Evolutionary conservation across 2,888 invertebrate species (phyloP).

Genomic region (Coelinius sp.): DNA sequence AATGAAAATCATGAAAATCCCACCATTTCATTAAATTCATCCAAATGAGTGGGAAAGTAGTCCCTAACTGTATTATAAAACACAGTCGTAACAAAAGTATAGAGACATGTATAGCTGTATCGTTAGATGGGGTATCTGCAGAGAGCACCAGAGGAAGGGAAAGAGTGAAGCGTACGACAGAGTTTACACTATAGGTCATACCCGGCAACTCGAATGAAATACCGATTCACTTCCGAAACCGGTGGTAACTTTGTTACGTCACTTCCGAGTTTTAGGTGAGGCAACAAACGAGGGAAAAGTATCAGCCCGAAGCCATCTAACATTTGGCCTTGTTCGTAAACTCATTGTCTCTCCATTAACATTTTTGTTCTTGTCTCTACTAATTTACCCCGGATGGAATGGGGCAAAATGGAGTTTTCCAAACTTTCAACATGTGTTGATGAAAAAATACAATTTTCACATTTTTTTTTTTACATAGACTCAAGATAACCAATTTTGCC

Average conservation of each 20-base stretch:
- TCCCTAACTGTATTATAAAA: constrained; percentile 21
- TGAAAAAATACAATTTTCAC: too few species aligned
- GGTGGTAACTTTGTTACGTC: constrained; percentile 42
- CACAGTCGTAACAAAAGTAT: not conserved
- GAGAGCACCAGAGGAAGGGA: not conserved
- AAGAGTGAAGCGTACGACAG: not conserved
- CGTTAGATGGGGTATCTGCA: not conserved
- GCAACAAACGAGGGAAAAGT: constrained; percentile 5
- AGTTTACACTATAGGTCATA: constrained; percentile 19
- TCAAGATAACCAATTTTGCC: too few species aligned
- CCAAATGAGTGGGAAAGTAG: not conserved
- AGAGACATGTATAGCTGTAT: not conserved
- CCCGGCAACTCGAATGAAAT: constrained; percentile 38
- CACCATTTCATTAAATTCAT: not conserved
- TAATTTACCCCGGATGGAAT: too few species aligned
- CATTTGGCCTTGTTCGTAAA: constrained; percentile 19
- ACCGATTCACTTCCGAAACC: constrained; percentile 42
- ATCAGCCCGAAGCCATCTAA: constrained; percentile 22
- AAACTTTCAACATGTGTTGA: too few species aligned
- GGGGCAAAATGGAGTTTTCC: too few species aligned
- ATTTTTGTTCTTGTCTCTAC: not conserved
- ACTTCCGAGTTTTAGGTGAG: constrained; percentile 40
- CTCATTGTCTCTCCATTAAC: constrained; percentile 23
- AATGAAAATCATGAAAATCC: too few species aligned
- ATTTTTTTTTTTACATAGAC: too few species aligned